These are phyloP conservation scores for Hapalemur alaotrensis DNA, from an alignment of 2,797 vertebrate genomes.

Conservation along the genomic window DNA sequence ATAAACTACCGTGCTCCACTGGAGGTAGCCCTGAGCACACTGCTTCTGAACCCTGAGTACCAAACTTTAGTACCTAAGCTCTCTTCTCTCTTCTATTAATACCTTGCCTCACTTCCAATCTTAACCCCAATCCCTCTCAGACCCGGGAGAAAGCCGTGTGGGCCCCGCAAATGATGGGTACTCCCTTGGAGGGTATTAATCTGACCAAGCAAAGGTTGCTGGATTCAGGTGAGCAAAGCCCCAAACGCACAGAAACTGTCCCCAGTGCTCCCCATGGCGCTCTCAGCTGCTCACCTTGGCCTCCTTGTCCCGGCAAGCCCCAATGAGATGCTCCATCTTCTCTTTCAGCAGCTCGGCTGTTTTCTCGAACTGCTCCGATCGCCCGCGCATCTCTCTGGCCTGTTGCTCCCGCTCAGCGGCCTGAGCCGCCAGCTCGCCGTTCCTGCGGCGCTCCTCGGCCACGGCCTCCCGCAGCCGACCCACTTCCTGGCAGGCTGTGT, in stretches of 20 bases:
- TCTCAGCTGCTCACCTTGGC: slow-evolving; percentile 83
- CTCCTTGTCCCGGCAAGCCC: slow-evolving; percentile 82
- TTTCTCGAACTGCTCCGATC: slow-evolving; percentile 46
- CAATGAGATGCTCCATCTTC: slow-evolving; percentile 83
- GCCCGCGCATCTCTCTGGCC: slow-evolving; percentile 65
- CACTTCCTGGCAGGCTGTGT: slow-evolving; percentile 49
- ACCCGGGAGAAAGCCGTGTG: neutral
- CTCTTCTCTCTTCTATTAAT: neutral
- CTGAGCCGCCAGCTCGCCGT: neutral
- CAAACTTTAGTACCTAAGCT: neutral
- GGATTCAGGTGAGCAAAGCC: neutral
- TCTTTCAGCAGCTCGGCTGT: slow-evolving; percentile 73
- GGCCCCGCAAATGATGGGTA: neutral
- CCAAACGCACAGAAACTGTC: neutral
- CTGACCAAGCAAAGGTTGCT: neutral
- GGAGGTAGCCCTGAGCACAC: neutral
- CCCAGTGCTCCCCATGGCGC: slow-evolving; percentile 39
- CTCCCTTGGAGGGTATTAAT: neutral
- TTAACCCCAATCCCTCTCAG: neutral
- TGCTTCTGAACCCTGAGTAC: neutral
- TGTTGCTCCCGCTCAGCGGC: slow-evolving; percentile 38
- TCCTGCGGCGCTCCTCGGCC: slow-evolving; percentile 36
- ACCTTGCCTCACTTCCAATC: neutral
- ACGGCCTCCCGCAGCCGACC: neutral
- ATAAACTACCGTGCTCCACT: neutral